Evolutionary conservation across 2,888 invertebrate genomes (phyloP).

Genomic region (Lycia hirtaria): DNA sequence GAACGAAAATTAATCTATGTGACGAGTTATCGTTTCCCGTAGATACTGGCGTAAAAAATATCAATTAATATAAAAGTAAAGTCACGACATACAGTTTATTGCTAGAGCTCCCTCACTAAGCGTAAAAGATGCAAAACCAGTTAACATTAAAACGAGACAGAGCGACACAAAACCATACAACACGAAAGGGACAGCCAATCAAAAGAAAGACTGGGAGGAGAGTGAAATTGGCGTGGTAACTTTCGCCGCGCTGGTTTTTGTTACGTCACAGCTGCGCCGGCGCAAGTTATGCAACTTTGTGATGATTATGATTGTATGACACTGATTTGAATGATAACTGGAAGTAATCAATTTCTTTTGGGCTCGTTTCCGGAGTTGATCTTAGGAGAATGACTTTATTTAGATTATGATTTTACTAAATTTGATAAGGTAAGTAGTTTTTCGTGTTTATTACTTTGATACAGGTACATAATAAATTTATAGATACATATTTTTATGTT

Average conservation of each 20-base stretch:
- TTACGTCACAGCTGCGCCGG: slow-evolving; percentile 74
- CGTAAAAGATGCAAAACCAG: slow-evolving; percentile 56
- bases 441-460: neutral
- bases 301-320: slow-evolving; percentile 79
- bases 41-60: too few species aligned
- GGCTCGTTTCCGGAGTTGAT: slow-evolving; percentile 62
- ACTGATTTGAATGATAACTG: slow-evolving; percentile 78
- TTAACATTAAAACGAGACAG: slow-evolving; percentile 55
- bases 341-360: slow-evolving; percentile 71
- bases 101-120: slow-evolving; percentile 15
- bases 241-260: slow-evolving; percentile 82
- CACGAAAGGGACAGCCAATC: slow-evolving; percentile 59
- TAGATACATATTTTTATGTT: too few species aligned
- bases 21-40: too few species aligned
- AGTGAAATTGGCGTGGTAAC: slow-evolving; percentile 81
- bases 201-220: slow-evolving; percentile 74
- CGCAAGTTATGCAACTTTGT: slow-evolving; percentile 68
- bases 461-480: too few species aligned
- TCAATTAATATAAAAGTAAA: too few species aligned
- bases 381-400: slow-evolving; percentile 39
- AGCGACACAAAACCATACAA: slow-evolving; percentile 35
- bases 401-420: slow-evolving; percentile 12
- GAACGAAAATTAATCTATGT: too few species aligned
- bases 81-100: neutral
- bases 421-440: slow-evolving; percentile 7